Conservation (phyloP, 2,888 invertebrate genomes). For the Coelinius sp. region DNA sequence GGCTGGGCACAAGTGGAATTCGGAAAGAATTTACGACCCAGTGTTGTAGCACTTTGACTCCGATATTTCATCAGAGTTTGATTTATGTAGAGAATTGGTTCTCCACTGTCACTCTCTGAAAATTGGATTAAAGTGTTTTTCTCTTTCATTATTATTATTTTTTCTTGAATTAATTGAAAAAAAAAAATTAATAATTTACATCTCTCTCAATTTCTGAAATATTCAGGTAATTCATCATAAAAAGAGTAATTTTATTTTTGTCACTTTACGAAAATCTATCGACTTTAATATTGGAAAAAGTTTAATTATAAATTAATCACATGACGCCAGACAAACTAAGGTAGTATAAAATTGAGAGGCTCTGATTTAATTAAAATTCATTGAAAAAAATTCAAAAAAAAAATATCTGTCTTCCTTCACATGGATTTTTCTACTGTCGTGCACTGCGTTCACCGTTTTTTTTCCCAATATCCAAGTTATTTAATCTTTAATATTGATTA, state of each 20-base stretch:
- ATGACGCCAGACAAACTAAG: not conserved
- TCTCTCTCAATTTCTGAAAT: too few species aligned
- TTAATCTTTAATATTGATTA: not conserved
- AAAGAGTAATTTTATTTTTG: too few species aligned
- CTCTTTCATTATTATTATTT: too few species aligned
- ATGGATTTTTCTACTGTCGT: not conserved
- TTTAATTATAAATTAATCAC: not conserved
- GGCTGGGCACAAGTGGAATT: constrained; percentile 70
- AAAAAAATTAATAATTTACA: too few species aligned
- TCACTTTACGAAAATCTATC: too few species aligned
- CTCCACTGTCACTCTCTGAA: constrained; percentile 65
- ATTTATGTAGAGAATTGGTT: constrained; percentile 64
- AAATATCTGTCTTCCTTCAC: not conserved
- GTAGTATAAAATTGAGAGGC: not conserved
- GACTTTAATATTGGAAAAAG: not conserved
- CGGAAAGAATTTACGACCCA: constrained; percentile 62
- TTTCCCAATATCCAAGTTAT: not conserved
- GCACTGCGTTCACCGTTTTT: not conserved
- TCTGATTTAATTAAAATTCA: not conserved
- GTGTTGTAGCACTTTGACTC: constrained; percentile 38
- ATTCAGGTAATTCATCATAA: too few species aligned
- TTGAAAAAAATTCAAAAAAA: not conserved
- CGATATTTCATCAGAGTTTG: constrained; percentile 63
- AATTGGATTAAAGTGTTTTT: too few species aligned
- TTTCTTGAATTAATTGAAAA: too few species aligned